These are phyloP conservation scores for Athalia circularis DNA, from an alignment of 2,888 invertebrate species.

Conservation along the genomic window DNA sequence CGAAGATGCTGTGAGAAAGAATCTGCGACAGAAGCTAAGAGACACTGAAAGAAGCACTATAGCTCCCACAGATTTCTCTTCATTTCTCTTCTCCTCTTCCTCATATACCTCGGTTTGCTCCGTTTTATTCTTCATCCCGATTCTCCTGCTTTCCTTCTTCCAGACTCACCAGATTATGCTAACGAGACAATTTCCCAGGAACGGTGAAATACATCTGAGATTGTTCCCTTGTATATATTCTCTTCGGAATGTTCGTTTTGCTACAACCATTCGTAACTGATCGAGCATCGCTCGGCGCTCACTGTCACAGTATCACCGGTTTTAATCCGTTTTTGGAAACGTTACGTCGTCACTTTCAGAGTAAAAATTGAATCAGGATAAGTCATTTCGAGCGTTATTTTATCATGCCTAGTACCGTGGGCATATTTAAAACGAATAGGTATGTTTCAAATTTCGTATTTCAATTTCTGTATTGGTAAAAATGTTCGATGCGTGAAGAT, in stretches of 20 bases:
- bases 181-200: slow-evolving; percentile 64
- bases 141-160: neutral
- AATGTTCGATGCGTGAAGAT: too few species aligned
- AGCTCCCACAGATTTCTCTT: neutral
- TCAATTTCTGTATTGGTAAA: too few species aligned
- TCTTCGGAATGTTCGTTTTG: slow-evolving; percentile 26
- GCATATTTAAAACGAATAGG: too few species aligned
- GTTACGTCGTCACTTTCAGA: neutral
- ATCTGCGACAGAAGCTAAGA: slow-evolving; percentile 1
- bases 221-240: slow-evolving; percentile 19
- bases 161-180: slow-evolving; percentile 67
- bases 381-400: too few species aligned
- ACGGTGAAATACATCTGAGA: slow-evolving; percentile 48
- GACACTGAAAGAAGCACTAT: neutral
- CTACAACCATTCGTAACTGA: slow-evolving; percentile 23
- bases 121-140: neutral
- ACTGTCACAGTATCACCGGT: slow-evolving; percentile 5
- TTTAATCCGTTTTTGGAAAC: slow-evolving; percentile 28
- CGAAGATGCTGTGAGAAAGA: neutral
- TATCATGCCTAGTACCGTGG: too few species aligned
- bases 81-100: neutral
- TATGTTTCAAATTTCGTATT: too few species aligned
- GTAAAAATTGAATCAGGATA: neutral
- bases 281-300: slow-evolving; percentile 18
- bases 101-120: neutral